Evolutionary conservation across 2,888 invertebrate species (phyloP).

Genomic region (Danaus chrysippus): DNA sequence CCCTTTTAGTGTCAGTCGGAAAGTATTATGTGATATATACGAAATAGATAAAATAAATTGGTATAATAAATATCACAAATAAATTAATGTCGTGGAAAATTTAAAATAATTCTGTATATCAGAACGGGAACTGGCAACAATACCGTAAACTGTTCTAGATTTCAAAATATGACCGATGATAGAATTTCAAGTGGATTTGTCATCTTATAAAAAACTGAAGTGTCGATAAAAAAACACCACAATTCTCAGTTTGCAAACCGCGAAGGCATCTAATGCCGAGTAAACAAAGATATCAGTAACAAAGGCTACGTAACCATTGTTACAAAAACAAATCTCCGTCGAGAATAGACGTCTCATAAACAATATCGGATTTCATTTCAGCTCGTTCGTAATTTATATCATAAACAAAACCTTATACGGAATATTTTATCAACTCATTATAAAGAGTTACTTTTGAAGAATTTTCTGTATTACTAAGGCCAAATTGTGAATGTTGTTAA

Average conservation of each 20-base stretch:
- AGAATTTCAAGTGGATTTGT: conserved; percentile 18
- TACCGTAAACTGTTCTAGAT: conserved; percentile 19
- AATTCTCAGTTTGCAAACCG: conserved; percentile 27
- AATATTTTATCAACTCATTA: too few species aligned
- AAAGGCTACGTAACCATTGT: conserved; percentile 11
- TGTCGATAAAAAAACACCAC: conserved; percentile 16
- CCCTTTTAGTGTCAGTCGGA: too few species aligned
- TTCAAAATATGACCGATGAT: conserved; percentile 20
- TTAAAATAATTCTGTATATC: too few species aligned
- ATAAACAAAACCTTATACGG: too few species aligned
- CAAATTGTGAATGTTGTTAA: too few species aligned
- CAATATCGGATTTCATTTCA: conserved; percentile 1
- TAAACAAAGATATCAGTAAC: conserved; percentile 23
- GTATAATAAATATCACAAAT: too few species aligned
- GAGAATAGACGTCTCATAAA: conserved; percentile 2
- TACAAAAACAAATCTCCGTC: conserved; percentile 3
- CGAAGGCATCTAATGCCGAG: conserved; percentile 23
- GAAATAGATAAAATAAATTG: too few species aligned
- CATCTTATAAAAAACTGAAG: conserved; percentile 20
- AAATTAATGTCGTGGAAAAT: too few species aligned
- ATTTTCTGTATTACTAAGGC: too few species aligned
- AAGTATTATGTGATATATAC: too few species aligned
- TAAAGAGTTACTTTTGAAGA: too few species aligned
- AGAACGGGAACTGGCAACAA: not conserved
- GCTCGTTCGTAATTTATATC: not conserved